Conservation (phyloP, 2,113 vertebrate species). For the Eurypyga helias region DNA sequence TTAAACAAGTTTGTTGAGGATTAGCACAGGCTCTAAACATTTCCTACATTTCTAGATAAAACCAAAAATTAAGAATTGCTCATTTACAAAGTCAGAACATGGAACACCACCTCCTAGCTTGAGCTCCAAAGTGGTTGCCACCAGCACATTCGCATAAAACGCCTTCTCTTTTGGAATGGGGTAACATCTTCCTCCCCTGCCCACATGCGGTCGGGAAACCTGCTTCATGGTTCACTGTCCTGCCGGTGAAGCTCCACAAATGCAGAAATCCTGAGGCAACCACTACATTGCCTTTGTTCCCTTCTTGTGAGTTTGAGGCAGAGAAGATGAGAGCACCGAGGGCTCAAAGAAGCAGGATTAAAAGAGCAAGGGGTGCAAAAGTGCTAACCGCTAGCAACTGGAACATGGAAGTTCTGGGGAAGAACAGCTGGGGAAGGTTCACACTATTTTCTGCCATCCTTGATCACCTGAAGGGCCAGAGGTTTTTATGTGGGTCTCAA, state of each 20-base stretch:
- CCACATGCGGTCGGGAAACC: rapidly evolving
- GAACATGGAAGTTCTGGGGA: neutral
- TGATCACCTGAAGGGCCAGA: neutral
- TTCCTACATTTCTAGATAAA: neutral
- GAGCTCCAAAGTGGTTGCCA: neutral
- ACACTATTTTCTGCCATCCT: neutral
- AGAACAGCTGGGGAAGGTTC: neutral
- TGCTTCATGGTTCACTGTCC: neutral
- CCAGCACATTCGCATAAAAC: rapidly evolving
- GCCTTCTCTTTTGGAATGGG: neutral
- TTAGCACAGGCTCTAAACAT: neutral
- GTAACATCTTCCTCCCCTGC: rapidly evolving
- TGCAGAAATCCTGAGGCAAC: rapidly evolving
- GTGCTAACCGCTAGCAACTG: neutral
- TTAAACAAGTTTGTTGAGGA: neutral
- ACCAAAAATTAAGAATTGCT: neutral
- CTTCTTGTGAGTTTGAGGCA: neutral
- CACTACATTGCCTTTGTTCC: neutral
- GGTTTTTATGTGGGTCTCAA: neutral
- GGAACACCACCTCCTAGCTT: neutral
- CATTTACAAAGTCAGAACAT: neutral
- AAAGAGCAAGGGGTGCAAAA: neutral
- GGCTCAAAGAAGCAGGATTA: neutral
- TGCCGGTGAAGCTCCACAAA: neutral
- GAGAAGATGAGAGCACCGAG: neutral